phyloP scores from a whole-genome alignment of 2,797 vertebrate species.

The Steatocranus sp. region DNA sequence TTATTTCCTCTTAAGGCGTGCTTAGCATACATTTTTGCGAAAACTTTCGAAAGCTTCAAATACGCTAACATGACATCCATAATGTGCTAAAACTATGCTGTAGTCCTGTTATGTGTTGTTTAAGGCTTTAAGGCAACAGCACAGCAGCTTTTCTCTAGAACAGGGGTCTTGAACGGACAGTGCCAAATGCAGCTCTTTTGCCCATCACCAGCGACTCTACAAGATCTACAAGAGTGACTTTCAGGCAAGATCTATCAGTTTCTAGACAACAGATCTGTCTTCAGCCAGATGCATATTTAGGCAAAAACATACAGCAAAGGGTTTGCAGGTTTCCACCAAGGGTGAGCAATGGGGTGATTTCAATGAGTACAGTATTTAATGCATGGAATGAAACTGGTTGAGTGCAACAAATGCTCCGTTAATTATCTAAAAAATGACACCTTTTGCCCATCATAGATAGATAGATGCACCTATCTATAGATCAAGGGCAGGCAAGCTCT shows the following conservation, averaged over 20 bases:
- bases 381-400: neutral
- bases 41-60: neutral
- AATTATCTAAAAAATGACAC: slow-evolving; percentile 7
- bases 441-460: slow-evolving; percentile 59
- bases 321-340: neutral
- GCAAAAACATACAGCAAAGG: neutral
- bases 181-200: neutral
- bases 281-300: neutral
- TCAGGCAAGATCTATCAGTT: rapidly evolving
- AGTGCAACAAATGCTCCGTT: neutral
- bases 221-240: neutral
- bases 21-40: neutral
- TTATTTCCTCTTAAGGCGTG: neutral
- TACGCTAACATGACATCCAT: neutral
- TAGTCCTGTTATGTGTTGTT: neutral
- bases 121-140: neutral
- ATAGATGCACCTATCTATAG: slow-evolving; percentile 57
- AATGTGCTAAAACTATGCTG: neutral
- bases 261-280: neutral
- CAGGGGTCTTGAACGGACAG: rapidly evolving
- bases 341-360: neutral
- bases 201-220: neutral
- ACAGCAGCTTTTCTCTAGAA: neutral
- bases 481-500: slow-evolving; percentile 18
- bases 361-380: neutral